Evolutionary conservation across 2,888 invertebrate genomes (phyloP).

Genomic region (Smittia sp.): DNA sequence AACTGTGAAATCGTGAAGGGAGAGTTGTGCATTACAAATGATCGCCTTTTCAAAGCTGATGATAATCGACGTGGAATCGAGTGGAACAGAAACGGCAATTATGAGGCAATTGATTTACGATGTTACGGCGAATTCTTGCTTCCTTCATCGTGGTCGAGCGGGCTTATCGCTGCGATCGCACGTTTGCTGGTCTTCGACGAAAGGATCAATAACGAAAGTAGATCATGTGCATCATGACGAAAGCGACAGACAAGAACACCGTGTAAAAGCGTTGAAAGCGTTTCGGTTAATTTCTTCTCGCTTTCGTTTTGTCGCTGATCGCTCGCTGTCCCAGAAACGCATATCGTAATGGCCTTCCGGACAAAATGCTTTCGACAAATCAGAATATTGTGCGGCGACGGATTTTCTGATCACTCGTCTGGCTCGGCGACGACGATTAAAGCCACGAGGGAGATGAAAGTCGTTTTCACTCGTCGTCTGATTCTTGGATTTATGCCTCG

Average conservation of each 20-base stretch:
- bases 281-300: constrained; percentile 1
- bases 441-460: constrained; percentile 24
- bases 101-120: constrained; percentile 29
- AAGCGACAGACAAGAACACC: constrained; percentile 32
- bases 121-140: constrained; percentile 12
- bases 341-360: constrained; percentile 19
- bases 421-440: constrained; percentile 13
- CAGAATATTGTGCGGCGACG: constrained; percentile 11
- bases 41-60: constrained; percentile 33
- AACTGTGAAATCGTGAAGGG: constrained; percentile 5
- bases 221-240: constrained; percentile 20
- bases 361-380: constrained; percentile 16
- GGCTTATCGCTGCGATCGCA: constrained; percentile 25
- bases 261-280: constrained; percentile 1
- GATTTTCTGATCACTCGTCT: background rate
- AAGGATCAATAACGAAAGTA: constrained; percentile 38
- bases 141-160: background rate
- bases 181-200: background rate
- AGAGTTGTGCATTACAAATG: constrained; percentile 35
- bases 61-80: constrained; percentile 32
- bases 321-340: constrained; percentile 11
- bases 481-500: constrained; percentile 22
- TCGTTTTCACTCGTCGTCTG: constrained; percentile 27
- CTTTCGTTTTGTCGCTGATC: background rate
- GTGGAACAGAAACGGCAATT: constrained; percentile 17